Base-by-base conservation (phyloP, 2,888 invertebrate genomes). In the Synanthedon vespiformis region DNA sequence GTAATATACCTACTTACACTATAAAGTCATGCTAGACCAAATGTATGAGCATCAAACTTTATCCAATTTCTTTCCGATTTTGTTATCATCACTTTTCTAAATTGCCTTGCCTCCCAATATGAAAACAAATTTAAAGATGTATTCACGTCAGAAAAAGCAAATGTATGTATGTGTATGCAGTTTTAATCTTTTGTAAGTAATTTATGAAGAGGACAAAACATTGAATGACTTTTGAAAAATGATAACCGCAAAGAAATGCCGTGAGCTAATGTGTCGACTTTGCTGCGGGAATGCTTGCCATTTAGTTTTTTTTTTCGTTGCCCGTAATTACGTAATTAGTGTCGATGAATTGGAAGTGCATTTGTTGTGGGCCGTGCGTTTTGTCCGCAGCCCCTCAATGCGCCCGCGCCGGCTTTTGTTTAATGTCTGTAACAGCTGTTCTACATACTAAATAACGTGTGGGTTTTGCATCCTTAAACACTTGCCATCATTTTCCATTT, bases 321-420 rank as follows among this genome's bases (percentile, higher is more conserved):
- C 76, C 83, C 74, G 75, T 84, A 83, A 87, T 87, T 85, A 85
- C 82, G 85, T 84, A 85, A 86, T 86, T 84, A 86, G 80, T 78
- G 78, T 68, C 78, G 79, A 80, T 80, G 82, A 84, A 85, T 83
- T 80, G 80, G 74, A 78, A 76, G 75, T 77, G 77, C 80, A 77
- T 80, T 80, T 76, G 67, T 80, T 76, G 67, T 61, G 72, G 71
- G 69, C 74, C 74, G 74, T 77, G 72, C 70, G 75, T 82, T 79
- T 86, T 85, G 83, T 85, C 70, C 70, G 74, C 67, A 48, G 72
- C 57, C 58, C 72, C 60, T 27, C 18, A 63, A 68, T 69, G 74
- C 73, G 74, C 74, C 65, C 64, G 74, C 76, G 74, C 69, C 67
- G 64, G 66, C 74, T 72, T 73, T 74, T 72, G 72, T 72, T 70